Evolutionary conservation across 2,113 vertebrate species (phyloP).

Genomic region (Tragelaphus buxtoni): DNA sequence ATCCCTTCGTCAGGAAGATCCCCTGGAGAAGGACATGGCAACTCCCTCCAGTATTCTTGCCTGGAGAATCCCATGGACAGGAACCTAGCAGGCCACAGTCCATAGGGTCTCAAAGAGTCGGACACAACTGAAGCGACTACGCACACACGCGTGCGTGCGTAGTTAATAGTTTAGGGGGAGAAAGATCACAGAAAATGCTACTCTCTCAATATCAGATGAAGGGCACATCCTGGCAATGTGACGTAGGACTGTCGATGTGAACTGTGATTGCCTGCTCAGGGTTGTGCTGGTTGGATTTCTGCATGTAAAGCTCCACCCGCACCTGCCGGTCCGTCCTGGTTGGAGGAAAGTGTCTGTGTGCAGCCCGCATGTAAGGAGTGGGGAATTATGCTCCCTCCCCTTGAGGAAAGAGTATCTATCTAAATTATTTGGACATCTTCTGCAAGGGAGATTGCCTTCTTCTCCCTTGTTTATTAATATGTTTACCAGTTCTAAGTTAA

Average conservation of each 20-base stretch:
- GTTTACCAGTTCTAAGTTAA: neutral
- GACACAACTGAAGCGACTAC: fast-evolving
- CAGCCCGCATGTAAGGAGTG: neutral
- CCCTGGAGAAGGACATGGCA: neutral
- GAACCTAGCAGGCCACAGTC: neutral
- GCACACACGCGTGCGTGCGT: fast-evolving
- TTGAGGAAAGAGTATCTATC: neutral
- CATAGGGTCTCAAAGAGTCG: neutral
- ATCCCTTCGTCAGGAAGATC: neutral
- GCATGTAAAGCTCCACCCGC: neutral
- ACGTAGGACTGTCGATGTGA: neutral
- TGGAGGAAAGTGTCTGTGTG: neutral
- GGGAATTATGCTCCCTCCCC: neutral
- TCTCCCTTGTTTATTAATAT: neutral
- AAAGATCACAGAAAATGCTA: neutral
- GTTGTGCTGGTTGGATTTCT: neutral
- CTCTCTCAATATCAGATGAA: neutral
- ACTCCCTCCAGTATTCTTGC: neutral
- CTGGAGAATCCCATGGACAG: neutral
- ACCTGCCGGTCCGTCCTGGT: neutral
- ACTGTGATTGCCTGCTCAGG: neutral
- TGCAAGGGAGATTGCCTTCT: neutral
- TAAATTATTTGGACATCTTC: neutral
- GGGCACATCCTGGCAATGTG: neutral
- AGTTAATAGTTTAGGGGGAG: neutral